These are phyloP conservation scores for Aradus depressus DNA, from an alignment of 2,888 invertebrate genomes.

Conservation along the genomic window DNA sequence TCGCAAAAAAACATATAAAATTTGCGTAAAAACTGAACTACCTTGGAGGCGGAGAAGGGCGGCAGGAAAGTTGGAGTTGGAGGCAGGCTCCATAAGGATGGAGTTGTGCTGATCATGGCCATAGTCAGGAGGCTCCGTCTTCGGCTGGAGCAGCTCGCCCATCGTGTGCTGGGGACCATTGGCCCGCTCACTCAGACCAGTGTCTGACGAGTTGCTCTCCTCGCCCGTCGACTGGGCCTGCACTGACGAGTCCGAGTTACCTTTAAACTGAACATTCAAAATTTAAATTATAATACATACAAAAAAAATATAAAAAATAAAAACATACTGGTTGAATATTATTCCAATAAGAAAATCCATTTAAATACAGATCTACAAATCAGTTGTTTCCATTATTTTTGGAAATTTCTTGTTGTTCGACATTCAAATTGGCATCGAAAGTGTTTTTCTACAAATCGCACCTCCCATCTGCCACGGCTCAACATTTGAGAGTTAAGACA, in stretches of 20 bases:
- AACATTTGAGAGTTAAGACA: too few relatives aligned
- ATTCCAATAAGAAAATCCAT: too few relatives aligned
- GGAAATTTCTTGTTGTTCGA: too few relatives aligned
- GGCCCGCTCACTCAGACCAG: constrained; percentile 55
- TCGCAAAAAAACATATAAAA: neutral
- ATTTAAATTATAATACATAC: neutral
- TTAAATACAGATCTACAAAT: too few relatives aligned
- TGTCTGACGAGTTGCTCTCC: constrained; percentile 74
- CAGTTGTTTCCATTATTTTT: too few relatives aligned
- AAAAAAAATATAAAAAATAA: neutral
- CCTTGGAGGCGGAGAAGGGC: constrained; percentile 71
- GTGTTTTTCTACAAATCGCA: too few relatives aligned
- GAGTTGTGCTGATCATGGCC: constrained; percentile 31
- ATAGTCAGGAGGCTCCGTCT: constrained; percentile 63
- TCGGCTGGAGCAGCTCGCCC: constrained; percentile 50
- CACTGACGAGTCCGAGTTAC: constrained; percentile 46
- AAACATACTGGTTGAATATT: neutral
- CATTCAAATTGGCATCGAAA: too few relatives aligned
- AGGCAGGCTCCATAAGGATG: constrained; percentile 49
- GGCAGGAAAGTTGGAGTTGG: constrained; percentile 66
- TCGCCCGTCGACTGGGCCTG: constrained; percentile 65
- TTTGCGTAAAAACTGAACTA: constrained; percentile 34
- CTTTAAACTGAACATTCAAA: constrained; percentile 36
- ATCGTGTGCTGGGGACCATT: constrained; percentile 27
- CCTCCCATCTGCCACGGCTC: too few relatives aligned